Percentiles rank a stretch among this genome's conserved stretches.
Evolutionary conservation across 2,888 invertebrate species (phyloP).

Genomic region (Tineola bisselliella): DNA sequence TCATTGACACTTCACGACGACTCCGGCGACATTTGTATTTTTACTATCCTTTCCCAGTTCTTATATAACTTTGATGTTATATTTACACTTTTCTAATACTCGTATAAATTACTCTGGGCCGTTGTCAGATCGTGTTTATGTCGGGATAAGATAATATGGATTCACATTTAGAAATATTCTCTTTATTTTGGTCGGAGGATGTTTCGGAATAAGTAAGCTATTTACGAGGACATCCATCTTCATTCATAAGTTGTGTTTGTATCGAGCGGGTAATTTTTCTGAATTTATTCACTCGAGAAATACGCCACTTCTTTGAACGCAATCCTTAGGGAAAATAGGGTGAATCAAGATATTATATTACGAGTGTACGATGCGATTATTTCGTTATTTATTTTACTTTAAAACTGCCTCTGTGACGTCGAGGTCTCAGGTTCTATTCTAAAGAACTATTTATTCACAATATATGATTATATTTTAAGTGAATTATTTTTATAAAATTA

Average conservation of each 20-base stretch:
- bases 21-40: not conserved
- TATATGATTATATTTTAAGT: no score
- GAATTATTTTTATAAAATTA: no score
- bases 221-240: constrained; percentile 16
- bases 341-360: not conserved
- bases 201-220: not conserved
- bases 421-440: no score
- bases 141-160: constrained; percentile 2
- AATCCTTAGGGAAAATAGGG: not conserved
- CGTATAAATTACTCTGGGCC: not conserved
- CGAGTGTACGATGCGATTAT: not conserved
- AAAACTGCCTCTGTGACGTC: no score
- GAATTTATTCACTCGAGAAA: constrained; percentile 15
- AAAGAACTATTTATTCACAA: no score
- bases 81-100: not conserved
- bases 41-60: not conserved
- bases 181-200: not conserved
- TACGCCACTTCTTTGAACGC: constrained; percentile 8
- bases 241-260: constrained; percentile 15
- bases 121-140: not conserved
- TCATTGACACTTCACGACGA: constrained; percentile 1
- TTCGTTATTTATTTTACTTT: not conserved
- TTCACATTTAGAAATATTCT: not conserved
- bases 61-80: not conserved
- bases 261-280: constrained; percentile 14